Evolutionary conservation across 2,888 invertebrate species (phyloP).

Genomic region (Esperia sulphurella): DNA sequence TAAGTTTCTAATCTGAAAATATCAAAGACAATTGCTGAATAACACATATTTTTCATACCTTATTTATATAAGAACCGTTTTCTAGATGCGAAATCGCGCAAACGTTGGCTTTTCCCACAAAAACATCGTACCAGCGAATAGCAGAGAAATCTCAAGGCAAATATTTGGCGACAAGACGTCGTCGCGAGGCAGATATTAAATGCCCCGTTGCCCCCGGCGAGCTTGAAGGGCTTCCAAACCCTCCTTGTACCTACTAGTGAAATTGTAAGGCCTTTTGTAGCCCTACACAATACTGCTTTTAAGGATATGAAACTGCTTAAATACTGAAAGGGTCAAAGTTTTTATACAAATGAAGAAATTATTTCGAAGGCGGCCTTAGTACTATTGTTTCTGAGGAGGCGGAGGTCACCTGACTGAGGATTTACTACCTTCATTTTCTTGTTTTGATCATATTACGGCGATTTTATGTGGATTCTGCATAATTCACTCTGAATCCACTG

Average conservation of each 20-base stretch:
- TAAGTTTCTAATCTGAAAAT: no score
- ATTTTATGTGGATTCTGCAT: no score
- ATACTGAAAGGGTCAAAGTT: slow-evolving; percentile 1
- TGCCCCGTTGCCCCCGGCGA: slow-evolving; percentile 24
- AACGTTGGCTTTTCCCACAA: slow-evolving; percentile 18
- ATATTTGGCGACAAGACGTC: slow-evolving; percentile 53
- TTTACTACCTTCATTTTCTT: no score
- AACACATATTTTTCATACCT: not conserved
- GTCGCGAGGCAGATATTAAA: slow-evolving; percentile 32
- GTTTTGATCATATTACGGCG: no score
- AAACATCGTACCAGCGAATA: slow-evolving; percentile 28
- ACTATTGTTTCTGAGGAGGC: not conserved
- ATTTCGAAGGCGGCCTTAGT: not conserved
- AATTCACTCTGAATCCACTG: no score
- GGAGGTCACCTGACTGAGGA: no score
- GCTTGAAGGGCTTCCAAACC: slow-evolving; percentile 49
- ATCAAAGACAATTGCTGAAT: no score
- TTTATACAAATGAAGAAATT: no score
- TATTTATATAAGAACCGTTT: not conserved
- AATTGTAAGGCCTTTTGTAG: slow-evolving; percentile 41
- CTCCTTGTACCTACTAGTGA: slow-evolving; percentile 20
- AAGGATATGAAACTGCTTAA: slow-evolving; percentile 36
- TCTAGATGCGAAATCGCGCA: slow-evolving; percentile 1
- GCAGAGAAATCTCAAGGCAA: slow-evolving; percentile 39
- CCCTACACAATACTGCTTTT: slow-evolving; percentile 36